Conservation (phyloP, 2,797 vertebrate genomes). For the Syngnathus rostellatus region DNA sequence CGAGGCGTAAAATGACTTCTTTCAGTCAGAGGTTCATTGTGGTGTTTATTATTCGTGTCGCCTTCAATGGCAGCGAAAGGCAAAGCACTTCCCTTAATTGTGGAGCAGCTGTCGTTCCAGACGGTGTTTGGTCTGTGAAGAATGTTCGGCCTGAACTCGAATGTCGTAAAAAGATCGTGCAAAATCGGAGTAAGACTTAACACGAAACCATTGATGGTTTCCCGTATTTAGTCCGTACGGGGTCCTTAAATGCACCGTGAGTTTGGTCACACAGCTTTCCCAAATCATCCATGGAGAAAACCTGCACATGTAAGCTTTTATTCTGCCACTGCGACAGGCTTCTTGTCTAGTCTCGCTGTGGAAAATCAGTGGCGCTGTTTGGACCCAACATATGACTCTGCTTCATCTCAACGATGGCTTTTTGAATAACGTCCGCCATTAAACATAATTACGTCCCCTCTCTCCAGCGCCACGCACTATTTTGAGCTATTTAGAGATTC, state of each 20-base stretch:
- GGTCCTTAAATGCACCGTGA: slow-evolving; percentile 21
- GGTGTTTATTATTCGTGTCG: slow-evolving; percentile 51
- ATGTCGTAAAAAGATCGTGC: too few relatives aligned
- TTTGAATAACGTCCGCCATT: slow-evolving; percentile 44
- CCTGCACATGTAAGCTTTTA: slow-evolving; percentile 40
- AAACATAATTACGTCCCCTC: slow-evolving; percentile 52
- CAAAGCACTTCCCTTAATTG: slow-evolving; percentile 61
- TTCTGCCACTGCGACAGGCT: slow-evolving; percentile 12
- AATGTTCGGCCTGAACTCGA: slow-evolving; percentile 11
- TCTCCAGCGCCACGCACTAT: slow-evolving; percentile 30
- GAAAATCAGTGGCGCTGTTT: slow-evolving; percentile 34
- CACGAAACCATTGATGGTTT: background rate
- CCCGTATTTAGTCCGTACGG: background rate
- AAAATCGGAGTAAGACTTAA: too few relatives aligned
- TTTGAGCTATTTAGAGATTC: slow-evolving; percentile 28
- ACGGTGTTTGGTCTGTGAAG: slow-evolving; percentile 13
- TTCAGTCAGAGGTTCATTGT: slow-evolving; percentile 39
- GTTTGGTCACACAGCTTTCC: slow-evolving; percentile 21
- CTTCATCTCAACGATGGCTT: slow-evolving; percentile 43
- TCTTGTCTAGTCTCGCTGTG: slow-evolving; percentile 29
- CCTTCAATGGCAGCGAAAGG: slow-evolving; percentile 35
- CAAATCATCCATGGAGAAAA: slow-evolving; percentile 8
- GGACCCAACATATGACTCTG: slow-evolving; percentile 30
- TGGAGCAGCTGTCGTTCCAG: slow-evolving; percentile 45
- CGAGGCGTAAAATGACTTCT: slow-evolving; percentile 13